Evolutionary conservation across 1,140 invertebrate species (phyloP).

Genomic region (Cataglyphis hispanica): DNA sequence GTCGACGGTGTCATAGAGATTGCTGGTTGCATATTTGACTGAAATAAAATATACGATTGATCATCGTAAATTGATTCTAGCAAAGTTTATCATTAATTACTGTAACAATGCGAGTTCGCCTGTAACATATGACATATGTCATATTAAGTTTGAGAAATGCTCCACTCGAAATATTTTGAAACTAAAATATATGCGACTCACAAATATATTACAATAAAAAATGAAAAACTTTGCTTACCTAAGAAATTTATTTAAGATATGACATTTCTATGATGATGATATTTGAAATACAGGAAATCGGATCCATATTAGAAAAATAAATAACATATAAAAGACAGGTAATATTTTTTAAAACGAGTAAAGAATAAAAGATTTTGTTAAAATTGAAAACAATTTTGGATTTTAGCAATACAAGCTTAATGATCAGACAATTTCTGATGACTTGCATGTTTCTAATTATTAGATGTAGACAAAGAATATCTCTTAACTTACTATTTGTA

Average conservation of each 20-base stretch:
- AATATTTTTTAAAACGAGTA: background rate
- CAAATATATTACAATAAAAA: constrained; percentile 62
- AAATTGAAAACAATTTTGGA: too few species aligned
- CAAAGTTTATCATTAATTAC: constrained; percentile 79
- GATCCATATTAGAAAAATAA: constrained; percentile 9
- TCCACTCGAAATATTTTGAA: background rate
- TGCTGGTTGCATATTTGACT: constrained; percentile 76
- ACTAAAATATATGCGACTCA: constrained; percentile 20
- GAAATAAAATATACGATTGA: constrained; percentile 84
- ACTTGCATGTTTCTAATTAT: too few species aligned
- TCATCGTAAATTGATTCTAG: constrained; percentile 80
- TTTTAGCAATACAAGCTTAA: too few species aligned
- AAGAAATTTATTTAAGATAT: constrained; percentile 5
- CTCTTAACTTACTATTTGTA: too few species aligned
- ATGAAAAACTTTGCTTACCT: constrained; percentile 68
- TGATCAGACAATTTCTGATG: too few species aligned
- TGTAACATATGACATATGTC: constrained; percentile 30
- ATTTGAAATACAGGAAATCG: background rate
- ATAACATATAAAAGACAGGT: background rate
- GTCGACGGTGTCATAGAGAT: constrained; percentile 82
- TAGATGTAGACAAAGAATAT: too few species aligned
- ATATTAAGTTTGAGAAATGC: background rate
- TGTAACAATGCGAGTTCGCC: constrained; percentile 64
- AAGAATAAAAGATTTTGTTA: too few species aligned
- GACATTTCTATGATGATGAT: background rate